Evolutionary conservation across 2,797 vertebrate genomes (phyloP), one percentile per base, ranked within the genome.

Genomic region (Scolopax rusticola): DNA sequence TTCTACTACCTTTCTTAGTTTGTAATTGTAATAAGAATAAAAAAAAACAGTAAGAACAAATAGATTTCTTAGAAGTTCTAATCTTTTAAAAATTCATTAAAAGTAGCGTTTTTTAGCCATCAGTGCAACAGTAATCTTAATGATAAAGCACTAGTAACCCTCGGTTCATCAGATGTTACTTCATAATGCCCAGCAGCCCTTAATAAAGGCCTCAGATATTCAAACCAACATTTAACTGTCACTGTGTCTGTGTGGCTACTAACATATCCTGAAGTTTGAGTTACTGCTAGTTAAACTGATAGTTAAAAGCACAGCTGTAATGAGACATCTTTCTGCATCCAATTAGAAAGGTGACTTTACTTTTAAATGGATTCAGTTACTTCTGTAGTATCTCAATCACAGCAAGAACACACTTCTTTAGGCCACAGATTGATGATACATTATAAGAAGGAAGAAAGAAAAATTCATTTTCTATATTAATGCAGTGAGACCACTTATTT

Each of bases 331-430:
- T 90, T 88, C 69, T 91, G 28, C 28, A 79, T 48, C 23, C 84
- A 94, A 9, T 59, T 54, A 70, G 27, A 84, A 91, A 82, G 51
- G 45, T 38, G 48, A 78, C 47, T 28, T 87, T 47, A 36, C 28
- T 91, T 93, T 89, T n/a, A 40, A 87, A 86, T 40, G 6, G 45
- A 93, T 33, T 80, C 17, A 47, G 81, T 81, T 95, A 71, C 50
- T 70, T 89, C 51, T 43, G 23, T 20, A 78, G 20, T 57, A 71
- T 30, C 40, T 91, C 76, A 95, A 0, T 54, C 14, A 1, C 4
- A 3, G 47, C 45, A 83, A 77, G 50, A 77, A 83, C 30, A 60
- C 11, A 20, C 4, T 89, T 83, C 64, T 89, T 80, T 53, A 85
- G 41, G 50, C 45, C 76, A 87, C 68, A 75, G 71, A 71, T 2